phyloP scores from a whole-genome alignment of 2,888 invertebrate species.

The Polydrusus cervinus region DNA sequence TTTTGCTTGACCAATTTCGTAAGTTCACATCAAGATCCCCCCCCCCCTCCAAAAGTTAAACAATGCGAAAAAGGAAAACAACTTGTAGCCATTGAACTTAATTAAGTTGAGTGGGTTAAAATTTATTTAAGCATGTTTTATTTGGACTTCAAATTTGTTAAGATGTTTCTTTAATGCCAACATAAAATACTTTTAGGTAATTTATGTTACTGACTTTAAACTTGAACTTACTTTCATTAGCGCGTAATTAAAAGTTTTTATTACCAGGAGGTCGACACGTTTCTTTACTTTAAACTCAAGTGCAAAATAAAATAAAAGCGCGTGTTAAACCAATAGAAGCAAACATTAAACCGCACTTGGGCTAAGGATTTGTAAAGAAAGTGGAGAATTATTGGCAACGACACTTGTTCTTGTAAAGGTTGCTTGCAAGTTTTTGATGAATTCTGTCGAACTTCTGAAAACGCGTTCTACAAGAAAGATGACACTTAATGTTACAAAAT shows the following conservation, averaged over 20 bases:
- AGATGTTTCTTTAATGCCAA: background rate
- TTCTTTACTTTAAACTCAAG: background rate
- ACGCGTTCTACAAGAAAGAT: no score
- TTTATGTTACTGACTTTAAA: background rate
- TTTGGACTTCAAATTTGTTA: background rate
- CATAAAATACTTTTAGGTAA: background rate
- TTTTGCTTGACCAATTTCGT: background rate
- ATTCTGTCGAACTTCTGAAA: no score
- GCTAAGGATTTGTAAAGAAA: no score
- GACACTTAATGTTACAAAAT: no score
- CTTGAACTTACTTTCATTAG: background rate
- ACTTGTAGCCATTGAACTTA: background rate
- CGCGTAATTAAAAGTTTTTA: background rate
- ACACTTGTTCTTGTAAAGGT: no score
- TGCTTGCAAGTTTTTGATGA: no score
- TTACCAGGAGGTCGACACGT: background rate
- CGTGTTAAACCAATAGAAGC: no score
- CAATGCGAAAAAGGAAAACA: background rate
- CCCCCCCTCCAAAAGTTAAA: background rate
- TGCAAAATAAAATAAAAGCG: no score
- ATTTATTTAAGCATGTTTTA: background rate
- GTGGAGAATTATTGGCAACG: no score
- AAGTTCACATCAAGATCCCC: background rate
- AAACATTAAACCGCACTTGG: no score
- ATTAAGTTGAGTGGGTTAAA: conserved; percentile 5